Evolutionary conservation across 30 jellyfish, hydroid and myxozoan genomes (phyloP).

Genomic region (Pelagia noctiluca): DNA sequence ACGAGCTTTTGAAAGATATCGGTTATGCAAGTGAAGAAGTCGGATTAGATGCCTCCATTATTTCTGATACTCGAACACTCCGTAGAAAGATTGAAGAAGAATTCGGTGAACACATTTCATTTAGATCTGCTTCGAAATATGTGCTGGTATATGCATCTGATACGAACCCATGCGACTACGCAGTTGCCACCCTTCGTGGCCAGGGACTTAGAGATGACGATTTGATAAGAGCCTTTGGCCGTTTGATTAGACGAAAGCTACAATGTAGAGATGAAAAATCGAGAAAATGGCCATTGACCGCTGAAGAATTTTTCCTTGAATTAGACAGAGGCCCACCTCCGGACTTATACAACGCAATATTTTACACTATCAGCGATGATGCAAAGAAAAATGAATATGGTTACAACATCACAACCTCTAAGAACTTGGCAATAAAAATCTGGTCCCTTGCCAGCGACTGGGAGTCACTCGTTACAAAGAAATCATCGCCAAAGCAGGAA

Average conservation of each 20-base stretch:
- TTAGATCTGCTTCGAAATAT: constrained; percentile 21
- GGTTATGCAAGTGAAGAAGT: constrained; percentile 1
- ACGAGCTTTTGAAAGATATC: constrained; percentile 34
- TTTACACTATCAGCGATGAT: background rate
- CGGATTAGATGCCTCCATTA: constrained; percentile 7
- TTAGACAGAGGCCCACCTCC: constrained; percentile 38
- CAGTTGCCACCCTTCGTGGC: constrained; percentile 23
- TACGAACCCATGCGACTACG: constrained; percentile 26
- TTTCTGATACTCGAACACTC: constrained; percentile 5
- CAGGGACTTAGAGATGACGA: constrained; percentile 37
- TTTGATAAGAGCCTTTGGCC: constrained; percentile 8
- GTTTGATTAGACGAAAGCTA: constrained; percentile 19
- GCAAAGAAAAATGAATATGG: constrained; percentile 23
- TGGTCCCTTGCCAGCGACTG: constrained; percentile 66
- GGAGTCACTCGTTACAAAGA: constrained; percentile 32
- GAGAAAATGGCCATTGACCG: constrained; percentile 20
- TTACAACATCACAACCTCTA: background rate
- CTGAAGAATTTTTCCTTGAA: constrained; percentile 2
- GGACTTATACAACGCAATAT: constrained; percentile 25
- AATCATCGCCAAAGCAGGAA: constrained; percentile 45
- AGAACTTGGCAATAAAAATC: constrained; percentile 32
- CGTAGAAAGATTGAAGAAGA: constrained; percentile 1
- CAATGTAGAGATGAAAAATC: background rate
- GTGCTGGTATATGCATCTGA: constrained; percentile 37
- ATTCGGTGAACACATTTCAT: constrained; percentile 12